Base-by-base conservation (phyloP, 1,140 invertebrate genomes). In the Solenopsis fugax region DNA sequence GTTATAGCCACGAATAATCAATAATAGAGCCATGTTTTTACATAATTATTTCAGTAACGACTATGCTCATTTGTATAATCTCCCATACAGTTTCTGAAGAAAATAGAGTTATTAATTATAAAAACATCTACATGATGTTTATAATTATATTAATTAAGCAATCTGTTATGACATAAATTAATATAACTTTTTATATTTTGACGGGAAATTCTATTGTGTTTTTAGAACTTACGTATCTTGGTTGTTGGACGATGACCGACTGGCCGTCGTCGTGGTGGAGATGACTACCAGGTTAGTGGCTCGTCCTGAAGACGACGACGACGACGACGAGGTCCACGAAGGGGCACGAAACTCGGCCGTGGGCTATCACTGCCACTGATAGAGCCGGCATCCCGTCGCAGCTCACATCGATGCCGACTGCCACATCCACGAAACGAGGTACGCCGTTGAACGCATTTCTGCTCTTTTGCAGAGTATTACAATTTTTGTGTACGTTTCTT, bases 271-370 rank as follows among this genome's bases (percentile, higher is more conserved):
- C 75, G 41, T 86, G 84, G 85, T 88, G 88, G 88, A 90, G 88
- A 90, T 90, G 88, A 90, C 88, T 86, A 90, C 76, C 86, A 90
- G 85, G 86, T 89, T 80, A 73, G 88, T 90, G 88, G 88, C 88
- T 89, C 88, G 88, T 90, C 88, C 88, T 45, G 88, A 89, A 89
- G 88, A 90, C 88, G 88, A 90, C 72, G 88, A 90, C 88, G 88
- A 90, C 67, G 88, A 90, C 84, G 88, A 90, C 84, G 88, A 90
- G 87, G 88, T 89, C 64, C 88, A 87, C 73, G 88, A 90, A 54
- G 81, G 65, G 69, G 75, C 88, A 76, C 88, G 69, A 60, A 81
- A 89, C 69, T 64, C 84, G 88, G 85, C 73, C 78, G 81, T 89
- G 85, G 76, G 84, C 67, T 87, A 89, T 89, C 88, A 89, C 88